These are phyloP conservation scores for Tokudaia tokunoshimensis DNA, from an alignment of 2,797 vertebrate species.

Conservation along the genomic window DNA sequence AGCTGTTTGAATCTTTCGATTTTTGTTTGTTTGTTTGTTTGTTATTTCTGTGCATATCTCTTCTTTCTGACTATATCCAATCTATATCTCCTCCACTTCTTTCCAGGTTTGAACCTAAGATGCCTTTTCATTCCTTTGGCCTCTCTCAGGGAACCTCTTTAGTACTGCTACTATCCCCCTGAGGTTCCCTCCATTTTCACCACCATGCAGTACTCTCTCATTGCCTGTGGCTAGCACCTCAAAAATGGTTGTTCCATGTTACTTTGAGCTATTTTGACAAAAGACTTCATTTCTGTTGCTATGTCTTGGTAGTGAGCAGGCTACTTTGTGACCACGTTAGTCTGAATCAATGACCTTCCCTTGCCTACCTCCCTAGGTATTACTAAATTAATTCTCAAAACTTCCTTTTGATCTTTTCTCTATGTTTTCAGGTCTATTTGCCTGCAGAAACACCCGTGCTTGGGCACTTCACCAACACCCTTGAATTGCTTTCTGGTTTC, in stretches of 20 bases:
- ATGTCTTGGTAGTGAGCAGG: background rate
- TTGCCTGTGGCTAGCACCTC: background rate
- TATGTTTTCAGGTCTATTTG: background rate
- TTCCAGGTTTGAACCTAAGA: background rate
- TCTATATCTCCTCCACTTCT: background rate
- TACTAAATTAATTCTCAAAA: background rate
- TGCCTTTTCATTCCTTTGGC: too few relatives aligned
- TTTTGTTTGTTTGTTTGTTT: background rate
- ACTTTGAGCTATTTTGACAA: background rate
- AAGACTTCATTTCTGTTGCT: background rate
- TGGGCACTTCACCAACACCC: background rate
- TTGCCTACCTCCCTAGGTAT: background rate
- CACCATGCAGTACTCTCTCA: background rate
- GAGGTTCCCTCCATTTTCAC: background rate
- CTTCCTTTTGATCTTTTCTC: background rate
- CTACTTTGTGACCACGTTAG: too few relatives aligned
- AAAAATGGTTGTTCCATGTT: background rate
- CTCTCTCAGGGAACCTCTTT: accelerated
- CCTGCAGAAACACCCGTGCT: accelerated
- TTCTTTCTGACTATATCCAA: background rate
- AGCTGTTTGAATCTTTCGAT: background rate
- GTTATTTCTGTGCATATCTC: background rate
- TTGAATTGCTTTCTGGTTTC: background rate
- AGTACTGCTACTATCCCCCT: accelerated
- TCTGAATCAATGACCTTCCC: background rate